phyloP scores from a whole-genome alignment of 2,888 invertebrate species.

The Emesis castigata region DNA sequence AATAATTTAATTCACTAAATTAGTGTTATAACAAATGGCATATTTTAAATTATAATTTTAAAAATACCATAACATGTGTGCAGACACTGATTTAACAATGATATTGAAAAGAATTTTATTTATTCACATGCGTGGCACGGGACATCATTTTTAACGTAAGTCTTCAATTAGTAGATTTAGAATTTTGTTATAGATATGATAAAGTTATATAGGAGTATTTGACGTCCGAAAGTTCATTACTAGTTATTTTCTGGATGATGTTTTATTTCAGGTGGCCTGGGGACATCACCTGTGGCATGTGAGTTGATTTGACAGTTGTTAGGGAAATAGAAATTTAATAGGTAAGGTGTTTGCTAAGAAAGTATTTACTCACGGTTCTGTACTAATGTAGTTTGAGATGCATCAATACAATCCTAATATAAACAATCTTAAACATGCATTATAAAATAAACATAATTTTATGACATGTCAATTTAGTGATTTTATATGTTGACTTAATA shows the following conservation, averaged over 20 bases:
- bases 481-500: background rate
- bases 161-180: constrained; percentile 17
- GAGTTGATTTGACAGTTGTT: constrained; percentile 59
- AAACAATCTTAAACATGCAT: background rate
- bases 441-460: background rate
- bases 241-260: constrained; percentile 47
- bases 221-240: constrained; percentile 12
- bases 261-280: constrained; percentile 67
- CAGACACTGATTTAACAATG: background rate
- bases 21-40: too few species aligned
- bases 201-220: background rate
- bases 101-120: constrained; percentile 4
- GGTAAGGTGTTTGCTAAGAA: constrained; percentile 4
- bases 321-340: constrained; percentile 3
- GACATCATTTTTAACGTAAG: background rate
- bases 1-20: too few species aligned
- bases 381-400: background rate
- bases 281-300: constrained; percentile 61
- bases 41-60: too few species aligned
- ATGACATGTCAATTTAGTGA: background rate
- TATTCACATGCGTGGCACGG: constrained; percentile 12
- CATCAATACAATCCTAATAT: background rate
- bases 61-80: background rate
- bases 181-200: constrained; percentile 15
- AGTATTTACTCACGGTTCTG: background rate